Percentiles rank a stretch among this genome's conserved stretches.
phyloP scores from a whole-genome alignment of 2,888 invertebrate species.

The Patella pellucida region DNA sequence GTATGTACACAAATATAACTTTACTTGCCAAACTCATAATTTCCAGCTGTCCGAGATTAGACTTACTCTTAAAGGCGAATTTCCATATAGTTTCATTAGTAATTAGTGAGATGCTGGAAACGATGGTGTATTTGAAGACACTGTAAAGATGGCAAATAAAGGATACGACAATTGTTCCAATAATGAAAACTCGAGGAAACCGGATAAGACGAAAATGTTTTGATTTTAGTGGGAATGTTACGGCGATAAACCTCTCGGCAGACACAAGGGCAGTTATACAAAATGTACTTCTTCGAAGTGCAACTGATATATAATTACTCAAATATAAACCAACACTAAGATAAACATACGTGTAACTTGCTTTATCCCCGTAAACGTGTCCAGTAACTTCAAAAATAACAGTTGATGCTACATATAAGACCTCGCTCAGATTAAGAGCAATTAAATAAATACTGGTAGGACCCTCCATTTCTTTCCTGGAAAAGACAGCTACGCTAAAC shows the following conservation, averaged over 20 bases:
- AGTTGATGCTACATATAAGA: background rate
- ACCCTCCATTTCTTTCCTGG: background rate
- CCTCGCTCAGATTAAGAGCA: background rate
- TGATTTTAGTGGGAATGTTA: slow-evolving; percentile 4
- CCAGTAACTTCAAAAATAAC: background rate
- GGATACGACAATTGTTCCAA: background rate
- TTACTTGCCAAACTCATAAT: slow-evolving; percentile 4
- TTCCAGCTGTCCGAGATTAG: background rate
- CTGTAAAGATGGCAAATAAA: background rate
- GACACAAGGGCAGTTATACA: background rate
- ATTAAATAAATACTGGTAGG: background rate
- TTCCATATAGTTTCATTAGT: background rate
- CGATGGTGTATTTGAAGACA: background rate
- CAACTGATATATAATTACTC: background rate
- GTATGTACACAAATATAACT: slow-evolving; percentile 14
- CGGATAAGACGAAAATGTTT: background rate
- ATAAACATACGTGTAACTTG: background rate
- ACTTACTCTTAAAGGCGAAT: background rate
- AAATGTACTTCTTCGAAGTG: slow-evolving; percentile 9
- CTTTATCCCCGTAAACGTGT: background rate
- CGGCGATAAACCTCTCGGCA: slow-evolving; percentile 1
- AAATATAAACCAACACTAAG: slow-evolving; percentile 1
- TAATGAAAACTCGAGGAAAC: background rate
- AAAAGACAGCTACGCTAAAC: background rate
- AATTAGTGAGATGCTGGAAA: background rate